Base-by-base conservation (phyloP, 2,797 vertebrate genomes). In the Sphaeramia orbicularis region DNA sequence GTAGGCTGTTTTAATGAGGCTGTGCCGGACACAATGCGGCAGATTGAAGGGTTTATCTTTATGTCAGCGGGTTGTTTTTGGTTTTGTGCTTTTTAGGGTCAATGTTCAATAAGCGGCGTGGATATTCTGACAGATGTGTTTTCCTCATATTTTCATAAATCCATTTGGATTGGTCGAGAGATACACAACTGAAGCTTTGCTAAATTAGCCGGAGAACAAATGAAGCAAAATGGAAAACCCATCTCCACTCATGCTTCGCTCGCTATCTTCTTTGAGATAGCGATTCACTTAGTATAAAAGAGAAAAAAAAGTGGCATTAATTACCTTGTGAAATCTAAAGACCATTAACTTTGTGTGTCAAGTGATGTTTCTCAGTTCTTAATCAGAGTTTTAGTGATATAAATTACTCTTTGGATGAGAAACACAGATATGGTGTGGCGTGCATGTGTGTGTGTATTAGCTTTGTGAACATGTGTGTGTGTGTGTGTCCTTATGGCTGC, bases 291-390 rank as follows among this genome's bases (percentile, higher is more conserved):
- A 70, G 78, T 85, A 84, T 83, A 78, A 86, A 75, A 71, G 67
- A 73, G 45, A 57, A 71, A 61, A 61, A 72, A 74, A 52, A 4
- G 51, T 41, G 56, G 83, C 79, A 87, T 91, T 91, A 90, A 88
- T 91, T 90, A 89, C 86, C 78, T 84, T 77, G 78, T 84, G 88
- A 90, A 87, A 91, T 91, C 85, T 83, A 86, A 85, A 91, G 85
- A 91, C 91, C 75, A 86, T 91, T 91, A 90, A 90, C 87, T 91
- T 86, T 87, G 80, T 85, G 80, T 91, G 90, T 89, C 84, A 89
- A 88, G 87, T 87, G 86, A 86, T 89, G 89, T 91, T 91, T 91
- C 90, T 87, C 81, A 82, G 68, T 69, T 88, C 60, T 77, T 87
- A 87, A 90, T 92, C 90, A 89, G 83, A 83, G 83, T 89, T 91